These are phyloP conservation scores for Brachionus asplanchnoidis DNA, from an alignment of 1,140 invertebrate genomes.

Conservation along the genomic window DNA sequence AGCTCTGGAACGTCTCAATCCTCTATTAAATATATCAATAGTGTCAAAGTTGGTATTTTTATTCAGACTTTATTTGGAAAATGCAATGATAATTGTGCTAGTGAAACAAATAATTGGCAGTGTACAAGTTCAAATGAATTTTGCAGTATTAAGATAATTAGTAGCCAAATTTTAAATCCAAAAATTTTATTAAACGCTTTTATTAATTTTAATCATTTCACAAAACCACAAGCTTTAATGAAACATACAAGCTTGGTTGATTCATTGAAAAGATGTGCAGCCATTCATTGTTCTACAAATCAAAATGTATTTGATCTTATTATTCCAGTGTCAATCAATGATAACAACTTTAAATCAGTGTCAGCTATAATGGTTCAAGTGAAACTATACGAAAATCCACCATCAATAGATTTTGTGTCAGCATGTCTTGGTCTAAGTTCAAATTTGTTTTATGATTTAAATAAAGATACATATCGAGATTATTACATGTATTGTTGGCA, in stretches of 20 bases:
- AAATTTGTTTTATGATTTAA: too few relatives aligned
- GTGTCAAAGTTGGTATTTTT: not conserved
- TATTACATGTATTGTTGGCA: too few relatives aligned
- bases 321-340: not conserved
- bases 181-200: not conserved
- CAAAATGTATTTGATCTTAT: not conserved
- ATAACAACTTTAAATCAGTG: not conserved
- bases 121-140: too few relatives aligned
- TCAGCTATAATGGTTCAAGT: too few relatives aligned
- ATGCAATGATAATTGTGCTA: not conserved
- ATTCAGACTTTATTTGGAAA: not conserved
- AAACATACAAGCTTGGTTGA: not conserved
- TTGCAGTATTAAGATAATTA: too few relatives aligned
- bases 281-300: not conserved
- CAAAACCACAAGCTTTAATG: not conserved
- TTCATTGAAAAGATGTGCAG: not conserved
- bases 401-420: too few relatives aligned
- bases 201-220: slow-evolving; percentile 19
- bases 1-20: not conserved
- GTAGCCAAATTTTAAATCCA: not conserved
- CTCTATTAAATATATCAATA: not conserved
- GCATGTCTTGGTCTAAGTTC: too few relatives aligned
- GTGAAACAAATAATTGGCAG: not conserved
- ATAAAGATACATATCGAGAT: too few relatives aligned
- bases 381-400: too few relatives aligned